These are phyloP conservation scores for Tachina grossa DNA, from an alignment of 2,888 invertebrate species.

Conservation along the genomic window DNA sequence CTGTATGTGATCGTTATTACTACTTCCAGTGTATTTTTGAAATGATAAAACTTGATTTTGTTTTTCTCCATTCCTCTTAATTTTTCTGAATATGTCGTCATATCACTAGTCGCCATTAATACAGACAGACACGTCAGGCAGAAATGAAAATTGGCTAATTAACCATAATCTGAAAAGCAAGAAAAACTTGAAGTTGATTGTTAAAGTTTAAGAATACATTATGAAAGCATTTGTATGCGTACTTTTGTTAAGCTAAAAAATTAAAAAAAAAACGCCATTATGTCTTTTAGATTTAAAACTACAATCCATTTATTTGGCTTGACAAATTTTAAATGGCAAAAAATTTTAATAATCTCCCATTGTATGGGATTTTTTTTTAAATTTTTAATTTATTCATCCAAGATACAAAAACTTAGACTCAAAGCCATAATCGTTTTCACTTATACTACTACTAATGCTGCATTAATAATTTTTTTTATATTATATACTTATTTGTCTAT, in stretches of 20 bases:
- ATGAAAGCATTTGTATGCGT: background rate
- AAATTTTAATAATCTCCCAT: background rate
- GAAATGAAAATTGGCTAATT: slow-evolving; percentile 47
- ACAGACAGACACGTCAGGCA: background rate
- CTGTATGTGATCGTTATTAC: background rate
- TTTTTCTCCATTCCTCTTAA: background rate
- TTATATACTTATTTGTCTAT: too few species aligned
- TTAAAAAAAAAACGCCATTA: background rate
- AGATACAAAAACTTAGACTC: too few species aligned
- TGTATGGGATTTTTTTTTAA: background rate
- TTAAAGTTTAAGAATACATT: background rate
- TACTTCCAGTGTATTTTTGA: slow-evolving; percentile 14
- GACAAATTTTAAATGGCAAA: background rate
- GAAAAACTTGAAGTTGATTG: slow-evolving; percentile 1
- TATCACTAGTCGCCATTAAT: slow-evolving; percentile 12
- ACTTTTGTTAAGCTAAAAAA: background rate
- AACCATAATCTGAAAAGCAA: slow-evolving; percentile 42
- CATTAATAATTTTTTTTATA: too few species aligned
- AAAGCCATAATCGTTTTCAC: too few species aligned
- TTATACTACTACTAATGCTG: too few species aligned
- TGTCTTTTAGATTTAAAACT: background rate
- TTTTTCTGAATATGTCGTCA: slow-evolving; percentile 28
- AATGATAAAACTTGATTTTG: slow-evolving; percentile 44
- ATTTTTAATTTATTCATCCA: background rate
- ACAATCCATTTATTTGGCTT: background rate